phyloP scores from a whole-genome alignment of 2,888 invertebrate genomes.

The Tiliacea citrago region DNA sequence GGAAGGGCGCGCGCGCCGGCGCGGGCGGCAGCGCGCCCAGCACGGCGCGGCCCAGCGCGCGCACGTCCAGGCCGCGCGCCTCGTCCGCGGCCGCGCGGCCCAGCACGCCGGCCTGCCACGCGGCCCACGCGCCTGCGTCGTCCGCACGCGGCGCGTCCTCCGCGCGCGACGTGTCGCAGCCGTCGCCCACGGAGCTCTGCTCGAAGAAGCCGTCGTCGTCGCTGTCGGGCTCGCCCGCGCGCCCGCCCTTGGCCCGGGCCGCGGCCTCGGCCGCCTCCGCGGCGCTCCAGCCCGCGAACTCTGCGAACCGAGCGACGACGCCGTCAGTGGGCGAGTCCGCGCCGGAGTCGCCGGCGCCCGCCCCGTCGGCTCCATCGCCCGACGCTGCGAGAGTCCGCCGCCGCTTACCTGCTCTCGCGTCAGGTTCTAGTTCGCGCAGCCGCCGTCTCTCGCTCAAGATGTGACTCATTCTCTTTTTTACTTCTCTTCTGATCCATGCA shows the following conservation, averaged over 20 bases:
- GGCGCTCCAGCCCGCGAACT: conserved; percentile 73
- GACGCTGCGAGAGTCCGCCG: background rate
- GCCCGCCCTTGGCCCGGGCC: conserved; percentile 39
- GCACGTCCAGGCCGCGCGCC: conserved; percentile 70
- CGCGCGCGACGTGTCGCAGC: conserved; percentile 34
- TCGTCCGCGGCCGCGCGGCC: conserved; percentile 59
- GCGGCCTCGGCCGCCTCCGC: conserved; percentile 59
- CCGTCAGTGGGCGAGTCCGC: background rate
- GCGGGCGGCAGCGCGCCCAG: conserved; percentile 58
- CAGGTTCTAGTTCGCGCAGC: conserved; percentile 38
- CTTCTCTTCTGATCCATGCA: conserved; percentile 69
- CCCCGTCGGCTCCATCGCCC: background rate
- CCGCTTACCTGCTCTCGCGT: conserved; percentile 20
- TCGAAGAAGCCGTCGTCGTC: conserved; percentile 88
- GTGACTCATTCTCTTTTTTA: conserved; percentile 64
- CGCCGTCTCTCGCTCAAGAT: conserved; percentile 62
- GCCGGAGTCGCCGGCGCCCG: background rate
- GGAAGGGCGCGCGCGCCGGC: background rate
- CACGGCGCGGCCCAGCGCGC: conserved; percentile 65
- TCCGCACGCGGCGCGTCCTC: background rate
- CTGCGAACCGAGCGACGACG: conserved; percentile 50
- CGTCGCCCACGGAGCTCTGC: conserved; percentile 78
- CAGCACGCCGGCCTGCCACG: conserved; percentile 69
- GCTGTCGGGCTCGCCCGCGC: conserved; percentile 66
- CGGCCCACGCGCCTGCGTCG: conserved; percentile 23